Evolutionary conservation across 2,888 invertebrate species (phyloP).

Genomic region (Chaitophorus viminalis): DNA sequence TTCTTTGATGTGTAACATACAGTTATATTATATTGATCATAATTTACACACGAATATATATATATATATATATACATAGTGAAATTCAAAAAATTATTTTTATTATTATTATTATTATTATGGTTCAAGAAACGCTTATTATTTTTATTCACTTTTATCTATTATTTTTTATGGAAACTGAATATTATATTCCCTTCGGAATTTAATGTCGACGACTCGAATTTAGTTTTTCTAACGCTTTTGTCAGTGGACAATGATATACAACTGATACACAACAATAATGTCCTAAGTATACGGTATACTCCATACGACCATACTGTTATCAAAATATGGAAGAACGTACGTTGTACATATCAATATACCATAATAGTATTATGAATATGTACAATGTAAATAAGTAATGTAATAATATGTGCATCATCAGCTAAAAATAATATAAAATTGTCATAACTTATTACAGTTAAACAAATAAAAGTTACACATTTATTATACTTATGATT

Average conservation of each 20-base stretch:
- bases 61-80: no score
- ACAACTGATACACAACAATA: not conserved
- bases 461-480: no score
- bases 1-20: conserved; percentile 19
- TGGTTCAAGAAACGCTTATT: not conserved
- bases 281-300: not conserved
- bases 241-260: not conserved
- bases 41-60: not conserved
- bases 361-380: no score
- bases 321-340: not conserved
- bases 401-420: no score
- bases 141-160: conserved; percentile 18
- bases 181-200: not conserved
- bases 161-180: not conserved
- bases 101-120: conserved; percentile 24
- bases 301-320: not conserved
- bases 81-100: not conserved
- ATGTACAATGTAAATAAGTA: no score
- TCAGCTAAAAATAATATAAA: no score
- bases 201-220: conserved; percentile 2
- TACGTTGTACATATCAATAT: no score
- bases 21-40: not conserved
- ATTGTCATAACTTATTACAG: no score
- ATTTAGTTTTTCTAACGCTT: not conserved
- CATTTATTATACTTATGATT: no score